Conservation (phyloP, 2,113 vertebrate genomes). For the Scolopax mira region DNA sequence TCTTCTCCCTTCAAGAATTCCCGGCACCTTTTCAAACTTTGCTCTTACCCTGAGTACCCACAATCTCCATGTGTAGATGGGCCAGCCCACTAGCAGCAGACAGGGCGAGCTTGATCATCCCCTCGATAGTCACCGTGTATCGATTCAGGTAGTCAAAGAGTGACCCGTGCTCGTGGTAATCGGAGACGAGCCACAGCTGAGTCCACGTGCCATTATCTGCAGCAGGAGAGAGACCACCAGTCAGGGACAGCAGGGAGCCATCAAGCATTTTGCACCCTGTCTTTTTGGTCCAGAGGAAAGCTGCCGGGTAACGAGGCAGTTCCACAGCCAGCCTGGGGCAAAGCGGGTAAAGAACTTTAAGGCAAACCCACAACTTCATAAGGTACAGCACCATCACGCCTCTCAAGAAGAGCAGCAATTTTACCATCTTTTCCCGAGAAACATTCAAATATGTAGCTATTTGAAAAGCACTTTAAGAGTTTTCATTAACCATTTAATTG, state of each 20-base stretch:
- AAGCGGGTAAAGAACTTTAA: too few relatives aligned
- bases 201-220: conserved; percentile 98
- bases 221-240: neutral
- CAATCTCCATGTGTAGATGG: conserved; percentile 99
- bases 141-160: conserved; percentile 96
- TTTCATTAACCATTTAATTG: neutral
- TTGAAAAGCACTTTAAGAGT: neutral
- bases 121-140: conserved; percentile 95
- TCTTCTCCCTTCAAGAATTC: neutral
- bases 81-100: conserved; percentile 94
- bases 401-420: too few relatives aligned
- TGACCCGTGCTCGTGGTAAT: conserved; percentile 96
- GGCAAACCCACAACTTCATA: too few relatives aligned
- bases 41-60: conserved; percentile 93
- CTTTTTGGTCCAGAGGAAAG: neutral
- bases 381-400: too few relatives aligned
- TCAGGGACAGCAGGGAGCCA: neutral
- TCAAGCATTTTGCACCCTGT: fast-evolving
- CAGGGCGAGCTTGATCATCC: conserved; percentile 94
- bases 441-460: neutral
- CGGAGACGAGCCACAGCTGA: conserved; percentile 95
- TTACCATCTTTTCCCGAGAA: neutral
- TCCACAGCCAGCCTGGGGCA: neutral
- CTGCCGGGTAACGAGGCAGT: neutral
- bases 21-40: fast-evolving